Base-by-base conservation (phyloP, 2,797 vertebrate genomes). In the Cetoscarus ocellatus region DNA sequence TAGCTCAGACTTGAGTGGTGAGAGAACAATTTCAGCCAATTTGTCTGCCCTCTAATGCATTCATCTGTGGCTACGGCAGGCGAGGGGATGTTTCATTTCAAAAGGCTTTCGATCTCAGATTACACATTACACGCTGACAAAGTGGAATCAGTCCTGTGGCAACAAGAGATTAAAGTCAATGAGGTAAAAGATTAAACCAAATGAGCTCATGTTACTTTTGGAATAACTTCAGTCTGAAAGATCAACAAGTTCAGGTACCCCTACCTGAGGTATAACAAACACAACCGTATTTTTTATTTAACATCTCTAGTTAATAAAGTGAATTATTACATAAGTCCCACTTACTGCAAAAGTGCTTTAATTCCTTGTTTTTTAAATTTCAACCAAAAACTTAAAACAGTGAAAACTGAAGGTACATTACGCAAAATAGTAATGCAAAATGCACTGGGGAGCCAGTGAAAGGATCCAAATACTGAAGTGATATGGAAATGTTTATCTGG, bases 41-140 rank as follows among this genome's bases (percentile, higher is more conserved):
- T 82, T 88, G 77, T 83, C 85, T 75, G 70, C 56, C 52, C 63
- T 79, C 64, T 83, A 90, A 89, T 89, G 86, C 69, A 56, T 84
- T 83, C 70, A 67, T 85, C 73, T 77, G 66, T 72, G 73, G 65
- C 76, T n/a, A 67, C 79, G 55, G 77, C 53, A 14, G 10, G 51
- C 35, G 59, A 36, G 0, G 6, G 55, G 67, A 75, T 61, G 73
- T 81, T 84, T 75, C 48, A 77, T 84, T 87, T 80, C 49, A 52
- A 86, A 83, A 84, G 42, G 81, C 53, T 38, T 40, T 73, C 81
- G 35, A 48, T 75, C 63, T 73, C 47, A 67, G 70, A 79, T 80
- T 75, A 38, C 57, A 19, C 42, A 61, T 73, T 74, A 64, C 38
- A 52, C 47, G 14, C 62, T 60, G 75, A 67, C 73, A 61, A 64